phyloP scores from a whole-genome alignment of 2,888 invertebrate genomes.

The Ectropis crepuscularia region DNA sequence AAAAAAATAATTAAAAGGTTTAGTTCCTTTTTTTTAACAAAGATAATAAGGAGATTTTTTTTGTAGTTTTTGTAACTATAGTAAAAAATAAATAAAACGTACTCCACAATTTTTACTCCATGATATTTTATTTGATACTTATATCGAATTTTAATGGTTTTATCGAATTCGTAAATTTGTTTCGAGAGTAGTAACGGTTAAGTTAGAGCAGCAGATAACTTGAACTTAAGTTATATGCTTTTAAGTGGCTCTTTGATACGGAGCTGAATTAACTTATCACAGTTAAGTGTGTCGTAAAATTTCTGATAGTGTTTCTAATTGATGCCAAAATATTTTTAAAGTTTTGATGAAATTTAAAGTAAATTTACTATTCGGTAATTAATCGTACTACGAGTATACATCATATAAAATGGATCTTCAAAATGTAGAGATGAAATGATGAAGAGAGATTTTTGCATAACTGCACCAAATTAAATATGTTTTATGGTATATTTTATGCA shows the following conservation, averaged over 20 bases:
- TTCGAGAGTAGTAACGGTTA: constrained; percentile 21
- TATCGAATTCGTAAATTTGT: constrained; percentile 24
- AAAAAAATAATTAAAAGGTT: too few species aligned
- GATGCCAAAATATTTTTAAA: constrained; percentile 16
- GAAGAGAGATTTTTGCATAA: too few species aligned
- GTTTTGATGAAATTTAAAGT: too few species aligned
- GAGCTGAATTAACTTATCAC: constrained; percentile 24
- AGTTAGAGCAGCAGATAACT: constrained; percentile 19
- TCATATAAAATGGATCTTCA: too few species aligned
- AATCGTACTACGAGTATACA: too few species aligned
- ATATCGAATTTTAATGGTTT: constrained; percentile 15
- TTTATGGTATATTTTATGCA: too few species aligned
- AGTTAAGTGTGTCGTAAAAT: constrained; percentile 18
- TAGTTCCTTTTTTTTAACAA: too few species aligned
- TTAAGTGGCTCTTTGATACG: constrained; percentile 26
- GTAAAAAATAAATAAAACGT: not conserved
- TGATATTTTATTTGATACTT: constrained; percentile 5
- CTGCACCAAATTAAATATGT: too few species aligned
- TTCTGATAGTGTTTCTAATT: constrained; percentile 13
- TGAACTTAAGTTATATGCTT: constrained; percentile 27
- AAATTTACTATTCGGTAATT: too few species aligned
- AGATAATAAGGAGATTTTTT: too few species aligned
- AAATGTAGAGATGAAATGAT: too few species aligned
- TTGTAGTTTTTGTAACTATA: too few species aligned
- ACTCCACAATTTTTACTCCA: not conserved